A percentile compares a stretch with the other conserved stretches of the same genome.
phyloP scores from a whole-genome alignment of 2,113 vertebrate genomes.

The Macquaria ambigua region DNA sequence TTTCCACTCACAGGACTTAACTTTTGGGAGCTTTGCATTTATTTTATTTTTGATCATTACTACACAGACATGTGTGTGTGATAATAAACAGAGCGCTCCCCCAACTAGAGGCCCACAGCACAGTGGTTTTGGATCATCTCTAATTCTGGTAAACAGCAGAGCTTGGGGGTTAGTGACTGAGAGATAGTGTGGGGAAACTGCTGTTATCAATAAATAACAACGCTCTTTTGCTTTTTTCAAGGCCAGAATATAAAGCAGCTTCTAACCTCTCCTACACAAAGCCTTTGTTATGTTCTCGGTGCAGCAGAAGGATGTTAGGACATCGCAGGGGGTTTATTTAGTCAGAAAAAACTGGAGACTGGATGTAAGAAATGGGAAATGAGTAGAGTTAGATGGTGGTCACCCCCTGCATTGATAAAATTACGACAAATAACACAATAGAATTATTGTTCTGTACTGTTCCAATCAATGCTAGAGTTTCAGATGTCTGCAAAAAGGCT shows the following conservation, averaged over 20 bases:
- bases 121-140: conserved; percentile 46
- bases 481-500: neutral
- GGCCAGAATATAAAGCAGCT: conserved; percentile 41
- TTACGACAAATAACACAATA: conserved; percentile 39
- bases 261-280: conserved; percentile 51
- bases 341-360: conserved; percentile 43
- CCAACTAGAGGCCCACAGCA: conserved; percentile 22
- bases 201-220: conserved; percentile 69
- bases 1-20: conserved; percentile 15
- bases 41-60: conserved; percentile 21
- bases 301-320: conserved; percentile 34
- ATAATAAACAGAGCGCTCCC: conserved; percentile 42
- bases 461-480: neutral
- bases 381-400: conserved; percentile 26
- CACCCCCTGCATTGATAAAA: conserved; percentile 38
- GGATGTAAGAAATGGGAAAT: conserved; percentile 37
- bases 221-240: conserved; percentile 24
- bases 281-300: conserved; percentile 57
- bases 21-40: conserved; percentile 16
- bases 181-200: conserved; percentile 39
- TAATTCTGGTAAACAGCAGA: conserved; percentile 42
- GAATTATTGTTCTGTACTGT: conserved; percentile 40
- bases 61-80: conserved; percentile 28
- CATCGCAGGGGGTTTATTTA: conserved; percentile 38
- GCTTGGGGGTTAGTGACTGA: conserved; percentile 30